Base-by-base conservation (phyloP, 2,888 invertebrate species). In the Bruchidius siliquastri region DNA sequence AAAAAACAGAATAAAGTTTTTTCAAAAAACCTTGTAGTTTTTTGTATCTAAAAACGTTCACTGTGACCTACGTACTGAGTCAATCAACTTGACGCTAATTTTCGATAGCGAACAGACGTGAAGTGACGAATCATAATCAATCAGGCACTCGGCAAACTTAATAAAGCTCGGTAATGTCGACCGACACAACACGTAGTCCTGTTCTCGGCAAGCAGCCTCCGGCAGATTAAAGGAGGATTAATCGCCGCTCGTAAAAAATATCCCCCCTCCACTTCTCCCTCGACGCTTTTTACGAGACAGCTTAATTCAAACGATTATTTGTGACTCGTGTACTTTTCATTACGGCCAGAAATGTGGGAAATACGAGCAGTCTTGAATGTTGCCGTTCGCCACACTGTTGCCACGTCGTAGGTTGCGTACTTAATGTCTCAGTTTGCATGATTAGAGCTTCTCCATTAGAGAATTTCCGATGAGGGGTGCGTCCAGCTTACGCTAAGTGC, bases 281-380 rank as follows among this genome's bases (percentile, higher is more conserved):
- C 49, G 8, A 4, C 49, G 49, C 49, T 49, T 75, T 76, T 74
- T 74, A 76, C 75, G 76, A 75, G 76, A 76, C 76, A 76, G 72
- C 76, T 76, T 76, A 76, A 76, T 76, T 76, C 76, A 72, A 74
- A 76, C 74, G 74, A 76, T 75, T 75, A 76, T 76, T 76, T 75
- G 75, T 74, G 75, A 74, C 75, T 70, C 68, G 74, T 69, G 71
- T 73, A 75, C 75, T 75, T 76, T 76, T 76, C 76, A 76, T 76
- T 76, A 76, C 69, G 6, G 49, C 49, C 49, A 49, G 69, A 76
- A 70, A 72, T 72, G 71, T 72, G 73, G 75, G 74, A 75, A 74
- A 75, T 74, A 73, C 75, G 76, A 75, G 69, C 69, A 18, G 20
- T 69, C 26, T 49, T 49, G 49, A 49, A 18, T 49, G 49, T 13